phyloP scores from a whole-genome alignment of 2,888 invertebrate genomes.

The Neoaliturus tenellus region DNA sequence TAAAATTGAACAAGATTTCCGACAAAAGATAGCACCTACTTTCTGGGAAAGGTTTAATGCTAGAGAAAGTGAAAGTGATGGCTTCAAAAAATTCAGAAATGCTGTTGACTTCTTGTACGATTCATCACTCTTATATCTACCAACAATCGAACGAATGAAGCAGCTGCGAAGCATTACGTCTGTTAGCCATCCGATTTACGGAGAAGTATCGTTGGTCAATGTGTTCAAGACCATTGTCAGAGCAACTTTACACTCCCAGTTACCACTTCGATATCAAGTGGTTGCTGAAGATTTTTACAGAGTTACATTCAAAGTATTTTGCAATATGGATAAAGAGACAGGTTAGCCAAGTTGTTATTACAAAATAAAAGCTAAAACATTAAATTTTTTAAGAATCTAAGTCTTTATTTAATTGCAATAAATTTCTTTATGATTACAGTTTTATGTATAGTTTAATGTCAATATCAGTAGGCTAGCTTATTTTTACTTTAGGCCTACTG shows the following conservation, averaged over 20 bases:
- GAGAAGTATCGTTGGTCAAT: conserved; percentile 75
- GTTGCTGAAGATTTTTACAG: conserved; percentile 86
- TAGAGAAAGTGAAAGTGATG: conserved; percentile 70
- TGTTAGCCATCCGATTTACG: conserved; percentile 74
- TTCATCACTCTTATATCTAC: conserved; percentile 75
- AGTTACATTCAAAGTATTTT: conserved; percentile 85
- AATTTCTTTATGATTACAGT: no score
- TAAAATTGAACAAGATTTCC: conserved; percentile 77
- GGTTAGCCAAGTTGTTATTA: conserved; percentile 64
- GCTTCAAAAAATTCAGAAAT: conserved; percentile 80
- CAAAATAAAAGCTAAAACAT: not conserved
- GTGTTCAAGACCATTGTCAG: conserved; percentile 81
- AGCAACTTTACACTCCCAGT: conserved; percentile 81
- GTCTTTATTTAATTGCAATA: no score
- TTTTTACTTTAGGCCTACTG: no score
- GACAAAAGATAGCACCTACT: conserved; percentile 77
- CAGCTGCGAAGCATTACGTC: conserved; percentile 74
- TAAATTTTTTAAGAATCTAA: no score
- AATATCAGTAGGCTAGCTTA: no score
- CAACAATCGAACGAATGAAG: conserved; percentile 76
- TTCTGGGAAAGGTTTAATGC: conserved; percentile 80
- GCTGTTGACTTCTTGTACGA: conserved; percentile 81
- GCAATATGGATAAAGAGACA: conserved; percentile 71
- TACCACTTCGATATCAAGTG: conserved; percentile 81
- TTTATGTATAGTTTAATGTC: no score